phyloP scores from a whole-genome alignment of 2,888 invertebrate genomes.

The Laspeyria flexula region DNA sequence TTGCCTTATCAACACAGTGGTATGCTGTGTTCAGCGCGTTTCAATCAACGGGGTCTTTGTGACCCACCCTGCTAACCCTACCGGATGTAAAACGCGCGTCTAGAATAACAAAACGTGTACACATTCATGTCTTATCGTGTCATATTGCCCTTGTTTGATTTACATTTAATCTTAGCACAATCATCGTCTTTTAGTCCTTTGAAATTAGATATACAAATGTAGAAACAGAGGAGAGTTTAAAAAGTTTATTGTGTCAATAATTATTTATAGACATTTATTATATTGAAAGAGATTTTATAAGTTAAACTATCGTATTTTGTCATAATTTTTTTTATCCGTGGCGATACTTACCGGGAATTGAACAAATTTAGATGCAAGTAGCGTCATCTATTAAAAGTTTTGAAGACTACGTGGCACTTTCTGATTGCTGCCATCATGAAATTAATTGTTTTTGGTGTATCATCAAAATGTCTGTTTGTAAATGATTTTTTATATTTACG shows the following conservation, averaged over 20 bases:
- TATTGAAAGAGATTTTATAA: no score
- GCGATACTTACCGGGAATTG: no score
- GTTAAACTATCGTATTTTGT: no score
- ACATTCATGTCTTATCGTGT: constrained; percentile 35
- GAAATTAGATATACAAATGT: no score
- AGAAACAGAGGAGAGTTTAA: no score
- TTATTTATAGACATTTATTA: no score
- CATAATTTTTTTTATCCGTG: neutral
- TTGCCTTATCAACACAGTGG: constrained; percentile 69
- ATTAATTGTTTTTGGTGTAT: no score
- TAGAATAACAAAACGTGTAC: constrained; percentile 38
- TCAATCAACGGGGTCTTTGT: constrained; percentile 67
- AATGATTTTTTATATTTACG: no score
- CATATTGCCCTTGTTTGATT: constrained; percentile 18
- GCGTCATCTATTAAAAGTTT: neutral
- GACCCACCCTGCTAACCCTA: constrained; percentile 58
- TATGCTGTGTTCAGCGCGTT: constrained; percentile 46
- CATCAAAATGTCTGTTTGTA: no score
- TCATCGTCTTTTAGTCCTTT: no score
- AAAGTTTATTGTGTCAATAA: no score
- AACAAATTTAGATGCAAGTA: neutral
- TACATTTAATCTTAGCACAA: neutral
- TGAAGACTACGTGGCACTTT: neutral
- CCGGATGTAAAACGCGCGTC: constrained; percentile 60
- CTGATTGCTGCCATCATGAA: neutral